Evolutionary conservation across 1,140 invertebrate genomes (phyloP).

Genomic region (Phymorhynchus buccinoides): DNA sequence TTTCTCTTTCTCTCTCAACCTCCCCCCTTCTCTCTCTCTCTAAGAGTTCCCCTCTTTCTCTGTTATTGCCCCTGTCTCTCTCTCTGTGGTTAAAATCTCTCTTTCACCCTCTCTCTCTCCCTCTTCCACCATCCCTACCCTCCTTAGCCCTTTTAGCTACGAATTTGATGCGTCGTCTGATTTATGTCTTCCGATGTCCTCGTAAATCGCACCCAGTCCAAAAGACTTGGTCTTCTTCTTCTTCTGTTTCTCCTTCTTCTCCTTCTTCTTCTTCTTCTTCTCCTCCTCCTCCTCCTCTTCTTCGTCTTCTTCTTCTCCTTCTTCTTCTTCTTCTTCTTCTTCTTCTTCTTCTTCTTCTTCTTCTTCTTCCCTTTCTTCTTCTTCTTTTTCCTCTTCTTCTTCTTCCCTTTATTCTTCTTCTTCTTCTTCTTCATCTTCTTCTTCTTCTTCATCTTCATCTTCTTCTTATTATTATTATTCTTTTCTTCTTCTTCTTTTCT

Average conservation of each 20-base stretch:
- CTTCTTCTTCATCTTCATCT: background rate
- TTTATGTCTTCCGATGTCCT: background rate
- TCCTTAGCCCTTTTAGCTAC: background rate
- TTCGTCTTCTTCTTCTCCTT: background rate
- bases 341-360: background rate
- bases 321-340: background rate
- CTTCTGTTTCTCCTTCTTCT: background rate
- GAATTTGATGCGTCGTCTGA: background rate
- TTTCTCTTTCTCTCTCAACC: no score
- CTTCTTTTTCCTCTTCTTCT: background rate
- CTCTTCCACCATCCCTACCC: no score
- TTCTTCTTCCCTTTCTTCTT: background rate
- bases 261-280: background rate
- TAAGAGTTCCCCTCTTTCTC: no score
- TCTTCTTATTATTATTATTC: background rate
- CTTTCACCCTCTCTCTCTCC: no score
- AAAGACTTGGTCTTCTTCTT: background rate
- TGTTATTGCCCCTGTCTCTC: no score
- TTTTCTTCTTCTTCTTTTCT: background rate
- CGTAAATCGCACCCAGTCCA: background rate
- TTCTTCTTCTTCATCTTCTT: background rate
- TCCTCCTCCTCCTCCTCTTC: background rate
- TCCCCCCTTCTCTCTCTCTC: no score
- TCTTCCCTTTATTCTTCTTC: background rate
- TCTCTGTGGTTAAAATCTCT: no score